These are phyloP conservation scores for Mya arenaria DNA, from an alignment of 1,140 invertebrate genomes.

Conservation along the genomic window DNA sequence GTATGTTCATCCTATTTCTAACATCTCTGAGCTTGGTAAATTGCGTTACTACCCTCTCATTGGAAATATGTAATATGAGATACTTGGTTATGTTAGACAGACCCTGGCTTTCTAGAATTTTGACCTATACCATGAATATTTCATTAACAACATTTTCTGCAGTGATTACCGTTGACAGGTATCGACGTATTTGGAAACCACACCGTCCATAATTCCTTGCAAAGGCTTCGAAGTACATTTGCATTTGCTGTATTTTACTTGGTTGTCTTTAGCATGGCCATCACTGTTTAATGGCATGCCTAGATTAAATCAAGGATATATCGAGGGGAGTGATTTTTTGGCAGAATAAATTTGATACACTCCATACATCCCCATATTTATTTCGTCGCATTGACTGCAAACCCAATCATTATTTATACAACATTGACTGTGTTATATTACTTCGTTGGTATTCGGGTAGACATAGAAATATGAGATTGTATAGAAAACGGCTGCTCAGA, in stretches of 20 bases:
- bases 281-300: conserved; percentile 32
- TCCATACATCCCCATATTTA: conserved; percentile 25
- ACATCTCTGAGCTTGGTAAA: conserved; percentile 39
- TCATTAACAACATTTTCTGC: conserved; percentile 20
- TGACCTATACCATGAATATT: conserved; percentile 32
- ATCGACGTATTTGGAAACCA: conserved; percentile 30
- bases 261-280: conserved; percentile 17
- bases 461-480: conserved; percentile 22
- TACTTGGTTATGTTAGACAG: conserved; percentile 11
- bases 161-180: conserved; percentile 37
- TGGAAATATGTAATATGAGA: conserved; percentile 48
- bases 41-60: conserved; percentile 38
- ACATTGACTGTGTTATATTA: conserved; percentile 39
- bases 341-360: conserved; percentile 19
- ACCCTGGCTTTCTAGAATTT: conserved; percentile 12
- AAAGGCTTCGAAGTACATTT: conserved; percentile 21
- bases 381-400: conserved; percentile 16
- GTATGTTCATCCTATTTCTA: conserved; percentile 50
- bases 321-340: conserved; percentile 10
- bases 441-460: conserved; percentile 45
- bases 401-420: conserved; percentile 27
- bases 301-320: neutral
- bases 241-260: conserved; percentile 21
- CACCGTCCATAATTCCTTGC: conserved; percentile 21
- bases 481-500: neutral